Evolutionary conservation across 1,140 invertebrate genomes (phyloP).

Genomic region (honey bee (Apis mellifera)): DNA sequence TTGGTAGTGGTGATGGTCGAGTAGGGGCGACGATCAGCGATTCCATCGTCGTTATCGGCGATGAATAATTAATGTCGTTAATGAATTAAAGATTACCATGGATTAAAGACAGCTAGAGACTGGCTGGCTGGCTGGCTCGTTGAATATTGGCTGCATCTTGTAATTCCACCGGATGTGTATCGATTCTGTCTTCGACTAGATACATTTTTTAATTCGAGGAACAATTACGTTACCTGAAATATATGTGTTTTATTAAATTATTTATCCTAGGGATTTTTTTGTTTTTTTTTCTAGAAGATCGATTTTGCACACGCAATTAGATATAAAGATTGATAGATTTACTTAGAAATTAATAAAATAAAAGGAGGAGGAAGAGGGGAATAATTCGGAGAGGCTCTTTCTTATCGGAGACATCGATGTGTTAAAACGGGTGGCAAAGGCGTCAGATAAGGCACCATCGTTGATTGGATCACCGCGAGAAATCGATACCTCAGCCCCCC

Average conservation of each 20-base stretch:
- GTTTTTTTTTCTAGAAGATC: not conserved
- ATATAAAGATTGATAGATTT: not conserved
- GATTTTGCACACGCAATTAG: not conserved
- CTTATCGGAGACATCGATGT: constrained; percentile 10
- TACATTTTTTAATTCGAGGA: not conserved
- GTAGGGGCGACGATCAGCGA: constrained; percentile 31
- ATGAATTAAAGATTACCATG: constrained; percentile 55
- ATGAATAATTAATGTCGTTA: constrained; percentile 61
- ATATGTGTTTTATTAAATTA: not conserved
- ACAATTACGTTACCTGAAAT: not conserved
- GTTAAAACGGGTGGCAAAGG: constrained; percentile 56
- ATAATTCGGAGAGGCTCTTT: not conserved
- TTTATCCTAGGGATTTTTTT: not conserved
- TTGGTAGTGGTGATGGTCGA: not conserved
- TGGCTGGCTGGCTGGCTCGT: constrained; percentile 22
- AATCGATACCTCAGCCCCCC: constrained; percentile 76
- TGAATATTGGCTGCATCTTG: constrained; percentile 37
- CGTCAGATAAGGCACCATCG: constrained; percentile 71
- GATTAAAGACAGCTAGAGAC: constrained; percentile 33
- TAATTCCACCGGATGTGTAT: constrained; percentile 8
- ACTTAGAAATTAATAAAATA: constrained; percentile 4
- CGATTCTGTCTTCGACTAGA: not conserved
- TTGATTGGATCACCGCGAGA: constrained; percentile 80
- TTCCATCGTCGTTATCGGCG: constrained; percentile 48
- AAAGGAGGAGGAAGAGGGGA: not conserved